Conservation (phyloP, 2,797 vertebrate genomes). For the Benthosema pterotum region DNA sequence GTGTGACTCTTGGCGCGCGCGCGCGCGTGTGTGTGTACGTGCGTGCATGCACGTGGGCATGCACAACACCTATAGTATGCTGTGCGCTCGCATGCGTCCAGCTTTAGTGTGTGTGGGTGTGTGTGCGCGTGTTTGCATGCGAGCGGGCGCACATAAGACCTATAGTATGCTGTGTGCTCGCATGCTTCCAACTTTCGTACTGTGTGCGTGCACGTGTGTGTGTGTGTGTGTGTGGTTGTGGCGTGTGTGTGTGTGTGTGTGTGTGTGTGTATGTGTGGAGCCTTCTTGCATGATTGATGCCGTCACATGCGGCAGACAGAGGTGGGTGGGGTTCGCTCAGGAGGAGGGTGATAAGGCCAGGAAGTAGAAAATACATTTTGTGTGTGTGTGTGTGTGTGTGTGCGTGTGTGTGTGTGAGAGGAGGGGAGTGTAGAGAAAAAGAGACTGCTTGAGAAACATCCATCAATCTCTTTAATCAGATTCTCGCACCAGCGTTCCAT, state of each 20-base stretch:
- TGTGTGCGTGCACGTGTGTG: not conserved
- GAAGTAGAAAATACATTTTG: constrained; percentile 39
- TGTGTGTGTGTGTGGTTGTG: constrained; percentile 2
- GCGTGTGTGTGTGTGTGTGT: not conserved
- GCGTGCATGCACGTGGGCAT: too few relatives aligned
- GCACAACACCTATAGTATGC: too few relatives aligned
- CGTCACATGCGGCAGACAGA: constrained; percentile 33
- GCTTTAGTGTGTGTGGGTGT: too few relatives aligned
- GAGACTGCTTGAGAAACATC: constrained; percentile 59
- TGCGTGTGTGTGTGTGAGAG: not conserved
- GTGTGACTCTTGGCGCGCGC: too few relatives aligned
- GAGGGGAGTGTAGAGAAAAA: constrained; percentile 46
- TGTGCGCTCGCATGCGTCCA: too few relatives aligned
- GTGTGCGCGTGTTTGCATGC: too few relatives aligned
- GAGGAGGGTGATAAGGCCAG: constrained; percentile 57
- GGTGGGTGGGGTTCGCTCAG: constrained; percentile 40
- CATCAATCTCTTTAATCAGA: constrained; percentile 65
- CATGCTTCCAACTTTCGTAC: too few relatives aligned
- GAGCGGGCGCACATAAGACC: too few relatives aligned
- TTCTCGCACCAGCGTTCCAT: constrained; percentile 56
- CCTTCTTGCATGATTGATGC: constrained; percentile 70
- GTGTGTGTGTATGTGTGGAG: constrained; percentile 32
- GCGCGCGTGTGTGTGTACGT: not conserved
- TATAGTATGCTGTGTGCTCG: too few relatives aligned
- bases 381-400: constrained; percentile 4